phyloP scores from a whole-genome alignment of 2,888 invertebrate species.

The Andricus quercusramuli region DNA sequence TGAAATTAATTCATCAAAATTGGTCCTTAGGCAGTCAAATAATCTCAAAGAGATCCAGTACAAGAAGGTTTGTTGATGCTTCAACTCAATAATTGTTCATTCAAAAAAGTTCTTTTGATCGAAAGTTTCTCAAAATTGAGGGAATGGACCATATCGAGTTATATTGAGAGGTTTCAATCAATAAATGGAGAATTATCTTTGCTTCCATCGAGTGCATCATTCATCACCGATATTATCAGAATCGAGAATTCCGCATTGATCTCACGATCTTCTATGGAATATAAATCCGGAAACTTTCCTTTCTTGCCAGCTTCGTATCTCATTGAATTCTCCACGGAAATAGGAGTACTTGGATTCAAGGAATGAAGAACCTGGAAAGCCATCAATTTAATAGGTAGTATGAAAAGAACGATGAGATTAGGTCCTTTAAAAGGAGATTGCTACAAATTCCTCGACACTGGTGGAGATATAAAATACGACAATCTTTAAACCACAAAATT shows the following conservation, averaged over 20 bases:
- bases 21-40: no score
- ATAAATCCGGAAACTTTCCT: slow-evolving; percentile 28
- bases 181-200: slow-evolving; percentile 3
- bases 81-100: no score
- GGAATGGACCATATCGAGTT: background rate
- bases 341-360: slow-evolving; percentile 34
- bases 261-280: slow-evolving; percentile 5
- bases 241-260: slow-evolving; percentile 5
- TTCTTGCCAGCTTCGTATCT: slow-evolving; percentile 30
- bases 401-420: slow-evolving; percentile 41
- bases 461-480: slow-evolving; percentile 13
- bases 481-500: slow-evolving; percentile 4
- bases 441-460: slow-evolving; percentile 30
- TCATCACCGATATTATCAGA: slow-evolving; percentile 17
- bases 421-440: slow-evolving; percentile 46
- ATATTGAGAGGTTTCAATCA: background rate
- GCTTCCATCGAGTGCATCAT: background rate
- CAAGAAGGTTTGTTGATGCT: no score
- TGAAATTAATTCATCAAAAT: no score
- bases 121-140: no score
- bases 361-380: slow-evolving; percentile 38
- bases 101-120: no score
- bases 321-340: slow-evolving; percentile 34
- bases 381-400: slow-evolving; percentile 61
- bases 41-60: no score